A percentile compares a stretch with the other conserved stretches of the same genome.
Evolutionary conservation across 1,140 invertebrate genomes (phyloP).

Genomic region (Hyles euphorbiae): DNA sequence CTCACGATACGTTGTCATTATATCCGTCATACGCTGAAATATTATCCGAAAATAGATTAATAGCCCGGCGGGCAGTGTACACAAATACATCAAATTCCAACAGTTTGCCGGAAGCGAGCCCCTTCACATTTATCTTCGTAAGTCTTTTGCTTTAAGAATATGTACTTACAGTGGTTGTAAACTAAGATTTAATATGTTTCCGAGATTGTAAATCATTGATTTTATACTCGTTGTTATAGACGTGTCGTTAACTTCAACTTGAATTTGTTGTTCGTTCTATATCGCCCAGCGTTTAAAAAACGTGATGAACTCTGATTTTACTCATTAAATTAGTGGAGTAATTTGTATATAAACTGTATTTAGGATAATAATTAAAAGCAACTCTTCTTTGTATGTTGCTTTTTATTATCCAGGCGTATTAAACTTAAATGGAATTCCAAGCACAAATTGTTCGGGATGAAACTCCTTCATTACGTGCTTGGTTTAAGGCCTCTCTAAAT

Average conservation of each 20-base stretch:
- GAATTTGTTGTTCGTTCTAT: neutral
- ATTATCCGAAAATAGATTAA: constrained; percentile 9
- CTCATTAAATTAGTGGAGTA: too few relatives aligned
- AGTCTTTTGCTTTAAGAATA: neutral
- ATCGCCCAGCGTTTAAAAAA: neutral
- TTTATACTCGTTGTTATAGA: constrained; percentile 39
- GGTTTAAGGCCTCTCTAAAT: too few relatives aligned
- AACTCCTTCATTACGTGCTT: too few relatives aligned
- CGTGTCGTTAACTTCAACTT: constrained; percentile 4
- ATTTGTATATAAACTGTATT: too few relatives aligned
- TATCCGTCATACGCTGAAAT: too few relatives aligned
- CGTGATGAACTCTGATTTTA: too few relatives aligned
- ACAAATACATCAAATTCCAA: constrained; percentile 8
- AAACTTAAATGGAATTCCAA: too few relatives aligned
- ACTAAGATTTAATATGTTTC: constrained; percentile 27
- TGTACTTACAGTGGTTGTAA: neutral
- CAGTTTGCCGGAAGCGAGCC: constrained; percentile 13
- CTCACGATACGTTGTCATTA: neutral
- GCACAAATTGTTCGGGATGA: too few relatives aligned
- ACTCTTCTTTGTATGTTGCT: too few relatives aligned
- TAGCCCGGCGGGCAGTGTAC: neutral
- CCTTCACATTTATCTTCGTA: constrained; percentile 8
- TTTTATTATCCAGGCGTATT: too few relatives aligned
- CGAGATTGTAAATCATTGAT: constrained; percentile 44
- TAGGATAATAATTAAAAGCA: too few relatives aligned